Evolutionary conservation across 2,797 vertebrate genomes (phyloP).

Genomic region (Notolabrus celidotus): DNA sequence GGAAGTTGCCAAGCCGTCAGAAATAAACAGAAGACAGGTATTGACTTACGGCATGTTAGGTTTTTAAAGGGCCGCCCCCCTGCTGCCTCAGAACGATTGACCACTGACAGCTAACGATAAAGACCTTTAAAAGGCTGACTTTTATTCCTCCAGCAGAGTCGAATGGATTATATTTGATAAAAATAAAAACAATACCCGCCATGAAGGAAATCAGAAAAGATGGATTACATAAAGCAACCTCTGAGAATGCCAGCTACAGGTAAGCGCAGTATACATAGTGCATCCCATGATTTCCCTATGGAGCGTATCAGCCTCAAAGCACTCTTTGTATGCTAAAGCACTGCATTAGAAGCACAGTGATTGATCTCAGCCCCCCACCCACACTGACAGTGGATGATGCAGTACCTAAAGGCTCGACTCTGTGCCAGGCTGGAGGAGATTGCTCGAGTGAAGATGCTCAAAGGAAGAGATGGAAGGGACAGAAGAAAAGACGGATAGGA

Average conservation of each 20-base stretch:
- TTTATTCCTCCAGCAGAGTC: constrained; percentile 40
- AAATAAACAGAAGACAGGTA: constrained; percentile 70
- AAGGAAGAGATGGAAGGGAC: constrained; percentile 24
- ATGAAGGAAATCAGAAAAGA: constrained; percentile 43
- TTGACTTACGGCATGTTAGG: constrained; percentile 47
- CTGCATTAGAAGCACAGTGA: constrained; percentile 71
- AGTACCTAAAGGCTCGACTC: constrained; percentile 64
- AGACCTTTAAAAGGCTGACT: constrained; percentile 50
- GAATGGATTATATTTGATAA: constrained; percentile 29
- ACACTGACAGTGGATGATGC: constrained; percentile 73
- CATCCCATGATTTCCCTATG: constrained; percentile 74
- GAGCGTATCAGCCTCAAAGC: constrained; percentile 68
- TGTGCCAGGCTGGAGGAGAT: constrained; percentile 54
- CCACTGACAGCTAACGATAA: constrained; percentile 59
- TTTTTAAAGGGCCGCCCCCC: constrained; percentile 15
- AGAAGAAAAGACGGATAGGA: constrained; percentile 1
- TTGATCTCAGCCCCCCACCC: constrained; percentile 74
- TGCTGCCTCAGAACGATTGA: constrained; percentile 33
- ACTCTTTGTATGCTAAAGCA: constrained; percentile 74
- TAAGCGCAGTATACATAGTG: constrained; percentile 66
- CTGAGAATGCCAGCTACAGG: constrained; percentile 38
- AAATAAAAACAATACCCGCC: constrained; percentile 17
- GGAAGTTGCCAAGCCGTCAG: constrained; percentile 54
- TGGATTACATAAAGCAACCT: constrained; percentile 32
- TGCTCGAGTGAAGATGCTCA: constrained; percentile 28